Percentiles rank a stretch among this genome's conserved stretches.
Evolutionary conservation across 2,113 vertebrate species (phyloP).

Genomic region (Leptosomus discolor): DNA sequence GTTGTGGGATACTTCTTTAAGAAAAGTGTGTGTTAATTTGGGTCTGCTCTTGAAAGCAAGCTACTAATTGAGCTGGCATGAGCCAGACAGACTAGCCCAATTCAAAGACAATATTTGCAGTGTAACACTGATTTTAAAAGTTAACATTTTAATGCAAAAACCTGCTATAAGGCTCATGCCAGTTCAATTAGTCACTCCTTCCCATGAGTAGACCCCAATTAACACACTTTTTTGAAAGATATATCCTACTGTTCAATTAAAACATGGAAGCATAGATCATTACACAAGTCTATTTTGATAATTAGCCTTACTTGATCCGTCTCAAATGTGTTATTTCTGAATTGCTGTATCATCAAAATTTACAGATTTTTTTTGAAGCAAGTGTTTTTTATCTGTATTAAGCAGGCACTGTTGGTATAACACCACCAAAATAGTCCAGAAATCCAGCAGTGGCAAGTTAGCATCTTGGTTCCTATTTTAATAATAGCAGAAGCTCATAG

Average conservation of each 20-base stretch:
- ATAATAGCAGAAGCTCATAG: background rate
- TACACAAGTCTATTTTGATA: slow-evolving; percentile 23
- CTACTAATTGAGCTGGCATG: slow-evolving; percentile 60
- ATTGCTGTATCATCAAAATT: background rate
- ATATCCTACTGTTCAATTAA: slow-evolving; percentile 40
- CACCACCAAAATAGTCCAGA: background rate
- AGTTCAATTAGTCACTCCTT: slow-evolving; percentile 63
- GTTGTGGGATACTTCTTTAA: slow-evolving; percentile 52
- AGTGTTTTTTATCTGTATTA: background rate
- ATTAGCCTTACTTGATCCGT: slow-evolving; percentile 17
- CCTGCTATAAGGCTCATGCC: slow-evolving; percentile 36
- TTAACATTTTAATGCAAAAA: slow-evolving; percentile 51
- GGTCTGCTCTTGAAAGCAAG: slow-evolving; percentile 59
- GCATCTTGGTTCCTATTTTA: background rate
- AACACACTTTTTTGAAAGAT: slow-evolving; percentile 29
- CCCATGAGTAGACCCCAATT: slow-evolving; percentile 56
- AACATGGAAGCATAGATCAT: slow-evolving; percentile 22
- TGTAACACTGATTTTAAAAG: slow-evolving; percentile 63
- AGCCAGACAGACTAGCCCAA: slow-evolving; percentile 25
- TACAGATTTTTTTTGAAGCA: background rate
- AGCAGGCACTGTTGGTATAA: background rate
- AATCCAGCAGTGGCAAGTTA: background rate
- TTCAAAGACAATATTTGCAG: slow-evolving; percentile 45
- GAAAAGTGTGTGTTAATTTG: slow-evolving; percentile 53
- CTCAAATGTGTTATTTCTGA: background rate